These are phyloP conservation scores for Antennarius striatus DNA, from an alignment of 2,113 vertebrate genomes.

Conservation along the genomic window DNA sequence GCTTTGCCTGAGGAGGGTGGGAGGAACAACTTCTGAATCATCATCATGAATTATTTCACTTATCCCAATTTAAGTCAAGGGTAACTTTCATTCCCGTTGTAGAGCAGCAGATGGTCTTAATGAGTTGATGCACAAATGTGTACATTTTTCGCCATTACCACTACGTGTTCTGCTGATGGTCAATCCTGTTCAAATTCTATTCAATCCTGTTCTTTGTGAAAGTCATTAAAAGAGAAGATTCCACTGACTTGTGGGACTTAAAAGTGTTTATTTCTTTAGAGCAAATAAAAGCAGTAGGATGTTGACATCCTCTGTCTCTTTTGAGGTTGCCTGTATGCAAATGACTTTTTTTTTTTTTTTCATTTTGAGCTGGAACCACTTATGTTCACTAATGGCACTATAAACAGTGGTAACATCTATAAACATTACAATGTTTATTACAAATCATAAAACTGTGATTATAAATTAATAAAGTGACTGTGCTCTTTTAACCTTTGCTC, in stretches of 20 bases:
- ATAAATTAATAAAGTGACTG: constrained; percentile 35
- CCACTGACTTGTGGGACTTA: constrained; percentile 7
- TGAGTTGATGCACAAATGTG: constrained; percentile 11
- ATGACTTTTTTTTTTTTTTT: constrained; percentile 27
- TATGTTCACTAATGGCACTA: constrained; percentile 30
- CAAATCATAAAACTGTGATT: constrained; percentile 47
- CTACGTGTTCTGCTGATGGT: not conserved
- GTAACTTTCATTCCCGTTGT: constrained; percentile 34
- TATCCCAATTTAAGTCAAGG: constrained; percentile 28
- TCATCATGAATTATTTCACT: constrained; percentile 47
- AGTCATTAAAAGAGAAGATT: not conserved
- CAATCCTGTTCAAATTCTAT: not conserved
- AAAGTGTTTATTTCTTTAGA: constrained; percentile 21
- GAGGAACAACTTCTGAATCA: constrained; percentile 44
- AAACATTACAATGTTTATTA: constrained; percentile 47
- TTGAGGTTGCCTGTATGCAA: constrained; percentile 46
- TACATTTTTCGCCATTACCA: too few species aligned
- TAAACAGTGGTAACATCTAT: constrained; percentile 36
- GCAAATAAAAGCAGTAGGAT: constrained; percentile 16
- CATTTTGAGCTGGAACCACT: constrained; percentile 28
- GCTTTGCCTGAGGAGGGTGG: constrained; percentile 53
- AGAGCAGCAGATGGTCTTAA: constrained; percentile 23
- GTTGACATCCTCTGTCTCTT: constrained; percentile 23
- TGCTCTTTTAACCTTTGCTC: constrained; percentile 25
- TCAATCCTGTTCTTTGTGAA: constrained; percentile 9